Evolutionary conservation across 2,113 vertebrate genomes (phyloP).

Genomic region (Spheniscus mendiculus): DNA sequence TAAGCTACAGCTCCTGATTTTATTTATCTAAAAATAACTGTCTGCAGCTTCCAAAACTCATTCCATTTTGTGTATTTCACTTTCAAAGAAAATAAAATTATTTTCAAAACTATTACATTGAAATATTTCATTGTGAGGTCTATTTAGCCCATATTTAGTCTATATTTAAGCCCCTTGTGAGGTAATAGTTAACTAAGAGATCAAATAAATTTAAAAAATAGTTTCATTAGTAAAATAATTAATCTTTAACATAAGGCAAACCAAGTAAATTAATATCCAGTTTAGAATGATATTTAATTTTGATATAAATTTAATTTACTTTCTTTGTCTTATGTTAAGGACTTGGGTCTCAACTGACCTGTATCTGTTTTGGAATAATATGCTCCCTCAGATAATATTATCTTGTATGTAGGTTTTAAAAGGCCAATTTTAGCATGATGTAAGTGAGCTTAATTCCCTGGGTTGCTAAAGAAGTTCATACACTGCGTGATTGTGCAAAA

Average conservation of each 20-base stretch:
- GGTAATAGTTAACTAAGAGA: neutral
- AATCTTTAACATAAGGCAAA: neutral
- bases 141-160: neutral
- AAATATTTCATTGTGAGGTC: neutral
- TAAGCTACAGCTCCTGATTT: neutral
- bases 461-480: neutral
- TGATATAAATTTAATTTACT: neutral
- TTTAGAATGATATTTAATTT: neutral
- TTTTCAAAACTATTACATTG: neutral
- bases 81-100: neutral
- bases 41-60: neutral
- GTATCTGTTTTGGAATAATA: neutral
- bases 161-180: neutral
- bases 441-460: neutral
- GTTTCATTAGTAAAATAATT: neutral
- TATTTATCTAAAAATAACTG: neutral
- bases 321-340: neutral
- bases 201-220: neutral
- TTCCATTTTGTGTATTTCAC: neutral
- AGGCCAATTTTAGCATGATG: neutral
- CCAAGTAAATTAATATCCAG: neutral
- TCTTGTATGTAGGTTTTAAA: neutral
- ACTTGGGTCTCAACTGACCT: neutral
- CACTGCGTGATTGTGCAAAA: rapidly evolving
- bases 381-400: neutral